Percentiles rank a stretch among this genome's conserved stretches.
These are phyloP conservation scores for Chaetodon trifasciatus DNA, from an alignment of 2,797 vertebrate species.

Conservation along the genomic window DNA sequence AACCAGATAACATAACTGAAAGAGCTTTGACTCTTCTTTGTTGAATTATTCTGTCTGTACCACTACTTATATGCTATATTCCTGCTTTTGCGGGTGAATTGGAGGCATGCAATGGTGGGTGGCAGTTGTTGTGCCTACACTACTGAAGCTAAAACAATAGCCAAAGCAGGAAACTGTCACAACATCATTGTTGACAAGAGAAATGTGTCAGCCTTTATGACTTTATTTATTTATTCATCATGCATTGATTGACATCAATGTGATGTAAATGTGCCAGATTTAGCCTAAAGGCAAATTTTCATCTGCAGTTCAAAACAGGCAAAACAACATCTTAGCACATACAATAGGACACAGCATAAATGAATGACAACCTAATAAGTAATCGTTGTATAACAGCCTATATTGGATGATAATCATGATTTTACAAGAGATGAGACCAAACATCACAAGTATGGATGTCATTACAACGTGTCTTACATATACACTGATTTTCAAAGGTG, in stretches of 20 bases:
- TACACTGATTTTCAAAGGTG: too few relatives aligned
- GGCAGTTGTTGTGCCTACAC: not conserved
- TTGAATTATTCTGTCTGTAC: not conserved
- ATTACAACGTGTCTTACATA: not conserved
- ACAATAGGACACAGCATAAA: not conserved
- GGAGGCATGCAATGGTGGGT: not conserved
- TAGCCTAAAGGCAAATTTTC: not conserved
- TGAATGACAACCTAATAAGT: not conserved
- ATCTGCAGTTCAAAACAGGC: too few relatives aligned
- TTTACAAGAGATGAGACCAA: too few relatives aligned
- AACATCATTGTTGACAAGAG: not conserved
- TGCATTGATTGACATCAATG: not conserved
- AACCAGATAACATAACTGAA: too few relatives aligned
- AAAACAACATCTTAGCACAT: not conserved
- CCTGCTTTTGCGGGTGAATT: not conserved
- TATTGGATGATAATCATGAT: too few relatives aligned
- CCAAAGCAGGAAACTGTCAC: not conserved
- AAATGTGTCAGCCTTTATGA: not conserved
- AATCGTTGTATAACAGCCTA: not conserved
- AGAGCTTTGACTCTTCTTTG: not conserved
- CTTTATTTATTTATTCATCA: not conserved
- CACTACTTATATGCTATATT: not conserved
- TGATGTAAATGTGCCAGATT: not conserved
- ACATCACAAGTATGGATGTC: too few relatives aligned
- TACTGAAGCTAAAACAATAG: not conserved